Percentiles rank a stretch among this genome's conserved stretches.
phyloP scores from a whole-genome alignment of 2,797 vertebrate genomes.

The Tenualosa ilisha region DNA sequence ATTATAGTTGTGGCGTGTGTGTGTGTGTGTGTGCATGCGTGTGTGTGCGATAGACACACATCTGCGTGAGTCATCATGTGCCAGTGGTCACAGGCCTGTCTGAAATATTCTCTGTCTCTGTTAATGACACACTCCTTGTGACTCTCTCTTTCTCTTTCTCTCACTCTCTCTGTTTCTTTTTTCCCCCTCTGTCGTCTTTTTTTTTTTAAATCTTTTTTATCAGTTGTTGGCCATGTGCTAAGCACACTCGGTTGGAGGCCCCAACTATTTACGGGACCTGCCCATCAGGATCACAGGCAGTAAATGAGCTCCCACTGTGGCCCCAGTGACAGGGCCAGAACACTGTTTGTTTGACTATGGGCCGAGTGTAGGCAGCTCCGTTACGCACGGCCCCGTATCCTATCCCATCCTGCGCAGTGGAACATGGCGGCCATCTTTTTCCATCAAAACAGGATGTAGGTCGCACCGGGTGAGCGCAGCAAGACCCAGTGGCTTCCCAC shows the following conservation, averaged over 20 bases:
- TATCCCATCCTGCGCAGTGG: constrained; percentile 10
- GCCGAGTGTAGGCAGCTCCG: not conserved
- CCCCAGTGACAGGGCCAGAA: not conserved
- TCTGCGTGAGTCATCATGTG: not conserved
- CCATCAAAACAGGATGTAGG: constrained; percentile 84
- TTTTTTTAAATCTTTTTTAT: constrained; percentile 12
- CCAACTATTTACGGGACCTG: not conserved
- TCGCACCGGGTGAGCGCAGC: constrained; percentile 49
- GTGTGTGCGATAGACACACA: not conserved
- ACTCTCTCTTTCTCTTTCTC: not conserved
- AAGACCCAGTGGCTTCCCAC: constrained; percentile 34
- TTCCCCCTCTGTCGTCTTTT: not conserved
- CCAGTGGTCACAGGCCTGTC: constrained; percentile 26
- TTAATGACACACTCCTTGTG: constrained; percentile 23
- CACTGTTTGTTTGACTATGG: constrained; percentile 19
- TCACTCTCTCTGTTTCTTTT: not conserved
- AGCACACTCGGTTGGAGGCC: constrained; percentile 1
- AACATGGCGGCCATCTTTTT: constrained; percentile 66
- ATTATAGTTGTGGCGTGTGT: constrained; percentile 5
- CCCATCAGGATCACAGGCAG: not conserved
- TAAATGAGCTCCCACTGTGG: not conserved
- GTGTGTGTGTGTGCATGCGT: constrained; percentile 14
- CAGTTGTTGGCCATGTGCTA: not conserved
- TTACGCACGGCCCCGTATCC: constrained; percentile 26
- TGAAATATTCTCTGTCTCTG: constrained; percentile 32